Conservation (phyloP, 2,113 vertebrate species). For the Astur gentilis region DNA sequence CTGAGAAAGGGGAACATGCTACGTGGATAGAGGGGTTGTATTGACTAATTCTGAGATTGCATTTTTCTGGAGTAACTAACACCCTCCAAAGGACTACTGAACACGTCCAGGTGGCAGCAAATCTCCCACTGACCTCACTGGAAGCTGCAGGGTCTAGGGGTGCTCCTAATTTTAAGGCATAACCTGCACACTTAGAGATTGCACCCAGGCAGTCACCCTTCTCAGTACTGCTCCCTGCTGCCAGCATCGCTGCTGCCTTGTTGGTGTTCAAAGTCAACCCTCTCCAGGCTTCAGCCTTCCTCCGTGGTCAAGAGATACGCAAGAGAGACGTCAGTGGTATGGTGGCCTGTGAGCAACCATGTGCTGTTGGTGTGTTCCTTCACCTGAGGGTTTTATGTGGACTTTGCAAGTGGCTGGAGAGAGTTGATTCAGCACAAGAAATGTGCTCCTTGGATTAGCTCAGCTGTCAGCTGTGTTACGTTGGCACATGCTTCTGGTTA, state of each 20-base stretch:
- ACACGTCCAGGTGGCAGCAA: not conserved
- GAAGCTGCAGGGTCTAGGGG: not conserved
- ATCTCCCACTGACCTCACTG: not conserved
- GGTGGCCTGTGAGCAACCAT: not conserved
- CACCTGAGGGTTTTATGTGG: not conserved
- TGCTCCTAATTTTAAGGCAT: not conserved
- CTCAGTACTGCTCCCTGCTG: not conserved
- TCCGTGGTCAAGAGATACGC: not conserved
- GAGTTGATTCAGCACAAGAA: not conserved
- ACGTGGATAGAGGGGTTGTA: not conserved
- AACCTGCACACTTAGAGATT: not conserved
- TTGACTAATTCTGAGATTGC: not conserved
- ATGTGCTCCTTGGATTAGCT: not conserved
- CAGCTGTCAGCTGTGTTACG: not conserved
- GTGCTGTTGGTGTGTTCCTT: not conserved
- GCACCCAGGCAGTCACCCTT: not conserved
- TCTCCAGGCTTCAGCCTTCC: not conserved
- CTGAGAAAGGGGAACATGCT: not conserved
- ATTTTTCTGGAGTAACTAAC: not conserved
- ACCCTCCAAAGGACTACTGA: not conserved
- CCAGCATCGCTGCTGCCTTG: not conserved
- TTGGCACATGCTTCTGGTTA: not conserved
- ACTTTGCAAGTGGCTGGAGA: not conserved
- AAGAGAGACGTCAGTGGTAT: not conserved
- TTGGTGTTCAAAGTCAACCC: not conserved